A percentile compares a stretch with the other conserved stretches of the same genome.
Evolutionary conservation across 2,797 vertebrate species (phyloP).

Genomic region (Gobio occitaniae): DNA sequence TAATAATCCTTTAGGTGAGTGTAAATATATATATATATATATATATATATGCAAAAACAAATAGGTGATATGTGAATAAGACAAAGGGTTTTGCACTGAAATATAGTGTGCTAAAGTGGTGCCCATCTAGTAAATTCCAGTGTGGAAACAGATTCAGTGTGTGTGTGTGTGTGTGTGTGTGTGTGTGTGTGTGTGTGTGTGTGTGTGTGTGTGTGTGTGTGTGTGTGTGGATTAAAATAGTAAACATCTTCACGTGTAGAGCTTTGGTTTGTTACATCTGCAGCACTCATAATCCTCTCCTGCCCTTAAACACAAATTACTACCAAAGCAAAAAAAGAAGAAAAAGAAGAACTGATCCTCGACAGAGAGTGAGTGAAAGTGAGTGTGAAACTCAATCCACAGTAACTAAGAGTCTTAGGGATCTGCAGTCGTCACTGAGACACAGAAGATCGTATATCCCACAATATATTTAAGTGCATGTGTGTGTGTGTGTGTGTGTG

Average conservation of each 20-base stretch:
- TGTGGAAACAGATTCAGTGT: not conserved
- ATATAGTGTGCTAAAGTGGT: not conserved
- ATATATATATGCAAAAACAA: too few relatives aligned
- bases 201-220: not conserved
- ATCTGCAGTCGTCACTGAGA: not conserved
- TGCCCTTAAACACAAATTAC: conserved; percentile 18
- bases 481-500: conserved; percentile 25
- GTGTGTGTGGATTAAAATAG: too few relatives aligned
- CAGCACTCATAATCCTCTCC: conserved; percentile 46
- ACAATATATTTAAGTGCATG: not conserved
- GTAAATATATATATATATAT: too few relatives aligned
- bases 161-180: not conserved
- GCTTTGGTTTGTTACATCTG: conserved; percentile 33
- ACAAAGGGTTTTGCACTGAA: not conserved
- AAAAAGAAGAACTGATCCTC: not conserved
- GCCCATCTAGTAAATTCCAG: not conserved
- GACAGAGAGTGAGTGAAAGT: conserved; percentile 7
- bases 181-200: conserved; percentile 20
- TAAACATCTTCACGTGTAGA: conserved; percentile 40
- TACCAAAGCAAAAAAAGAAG: not conserved
- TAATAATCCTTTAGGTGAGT: too few relatives aligned
- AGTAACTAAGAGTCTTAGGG: not conserved
- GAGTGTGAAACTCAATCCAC: conserved; percentile 26
- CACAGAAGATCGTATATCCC: conserved; percentile 18
- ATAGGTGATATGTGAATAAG: not conserved